Percentiles rank a stretch among this genome's conserved stretches.
These are phyloP conservation scores for Gasteruption jaculator DNA, from an alignment of 2,888 invertebrate genomes.

Conservation along the genomic window DNA sequence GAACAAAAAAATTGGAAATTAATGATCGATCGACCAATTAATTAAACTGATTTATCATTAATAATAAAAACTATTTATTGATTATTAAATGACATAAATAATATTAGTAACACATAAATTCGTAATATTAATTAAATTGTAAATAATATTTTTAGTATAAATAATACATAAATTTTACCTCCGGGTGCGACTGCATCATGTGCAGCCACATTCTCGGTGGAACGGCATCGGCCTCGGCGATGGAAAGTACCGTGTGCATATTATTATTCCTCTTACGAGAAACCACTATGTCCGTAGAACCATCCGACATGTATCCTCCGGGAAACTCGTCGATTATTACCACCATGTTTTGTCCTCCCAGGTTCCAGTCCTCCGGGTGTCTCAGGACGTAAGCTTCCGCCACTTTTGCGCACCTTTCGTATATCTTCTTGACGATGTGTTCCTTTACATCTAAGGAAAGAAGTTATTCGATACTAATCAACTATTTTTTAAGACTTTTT, in stretches of 20 bases:
- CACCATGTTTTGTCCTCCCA: conserved; percentile 61
- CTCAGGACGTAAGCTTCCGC: conserved; percentile 52
- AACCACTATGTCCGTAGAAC: conserved; percentile 53
- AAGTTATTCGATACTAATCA: conserved; percentile 2
- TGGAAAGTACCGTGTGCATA: conserved; percentile 61
- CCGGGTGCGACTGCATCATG: conserved; percentile 41
- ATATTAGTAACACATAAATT: background rate
- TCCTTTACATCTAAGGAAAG: conserved; percentile 56
- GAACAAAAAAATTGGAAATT: background rate
- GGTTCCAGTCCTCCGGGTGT: conserved; percentile 53
- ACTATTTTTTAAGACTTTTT: background rate
- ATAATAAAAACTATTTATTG: conserved; percentile 1
- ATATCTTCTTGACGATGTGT: conserved; percentile 57
- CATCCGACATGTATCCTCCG: conserved; percentile 58
- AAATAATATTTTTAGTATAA: conserved; percentile 3
- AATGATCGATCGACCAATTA: no score
- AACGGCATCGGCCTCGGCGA: conserved; percentile 58
- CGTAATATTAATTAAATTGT: background rate
- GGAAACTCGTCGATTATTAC: conserved; percentile 66
- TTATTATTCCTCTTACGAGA: conserved; percentile 54
- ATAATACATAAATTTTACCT: conserved; percentile 26
- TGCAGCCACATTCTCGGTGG: conserved; percentile 53
- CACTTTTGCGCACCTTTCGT: conserved; percentile 57
- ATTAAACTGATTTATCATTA: conserved; percentile 1
- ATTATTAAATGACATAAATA: conserved; percentile 7